Evolutionary conservation across 2,113 vertebrate species (phyloP), one percentile per base, ranked within the genome.

Genomic region (Oceanites oceanicus): DNA sequence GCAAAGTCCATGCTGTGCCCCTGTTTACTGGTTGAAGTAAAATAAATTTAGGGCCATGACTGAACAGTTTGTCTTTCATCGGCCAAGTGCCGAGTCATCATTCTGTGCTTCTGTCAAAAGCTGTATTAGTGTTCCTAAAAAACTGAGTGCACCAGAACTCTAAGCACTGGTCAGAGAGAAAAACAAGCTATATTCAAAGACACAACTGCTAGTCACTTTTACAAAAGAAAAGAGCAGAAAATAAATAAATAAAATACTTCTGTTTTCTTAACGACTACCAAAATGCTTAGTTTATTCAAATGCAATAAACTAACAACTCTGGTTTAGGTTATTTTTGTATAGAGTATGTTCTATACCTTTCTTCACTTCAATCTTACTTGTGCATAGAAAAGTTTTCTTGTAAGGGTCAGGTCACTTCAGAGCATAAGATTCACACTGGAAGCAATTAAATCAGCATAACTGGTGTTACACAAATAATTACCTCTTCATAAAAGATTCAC

Each of bases 1-100:
- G 83, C 65, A 81, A 96, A 94, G 71, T 77, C 87, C 84, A 73
- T 10, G 21, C 81, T 84, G 50, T 36, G 62, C 36, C 86, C 36
- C 50, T 96, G 53, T 94, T 91, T 94, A 95, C 63, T 90, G 67
- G 87, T 59, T 78, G 77, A 89, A 96, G 76, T 77, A 71, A 96
- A 97, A 95, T 18, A 74, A 88, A 90, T 76, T 78, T 74, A 95
- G 86, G 67, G 76, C 95, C 76, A 62, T 5, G 22, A 85, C 44
- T 70, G 68, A 94, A 96, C 49, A 92, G 50, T 71, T 82, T 94
- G 79, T 90, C 81, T 65, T 93, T 91, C 77, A 77, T 59, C 40
- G 84, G 90, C 82, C 82, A 96, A 80, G 80, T 90, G 94, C 91
- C 52, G 65, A 96, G 56, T 97, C 79, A 53, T 71, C 93, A 96